A percentile compares a stretch with the other conserved stretches of the same genome.
phyloP scores from a whole-genome alignment of 2,113 vertebrate species.

The Entomyzon cyanotis region DNA sequence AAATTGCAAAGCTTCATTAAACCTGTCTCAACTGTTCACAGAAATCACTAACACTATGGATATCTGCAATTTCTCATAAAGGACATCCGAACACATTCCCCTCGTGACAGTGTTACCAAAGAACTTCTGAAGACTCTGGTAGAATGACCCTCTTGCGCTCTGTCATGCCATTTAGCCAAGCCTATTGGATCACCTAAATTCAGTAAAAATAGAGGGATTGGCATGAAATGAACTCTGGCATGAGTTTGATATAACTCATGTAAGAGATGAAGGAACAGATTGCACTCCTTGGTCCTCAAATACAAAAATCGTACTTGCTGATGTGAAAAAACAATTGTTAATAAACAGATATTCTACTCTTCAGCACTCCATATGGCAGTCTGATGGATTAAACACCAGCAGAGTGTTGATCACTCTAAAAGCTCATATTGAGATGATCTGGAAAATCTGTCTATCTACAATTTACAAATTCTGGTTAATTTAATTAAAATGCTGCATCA shows the following conservation, averaged over 20 bases:
- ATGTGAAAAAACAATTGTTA: constrained; percentile 46
- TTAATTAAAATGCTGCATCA: constrained; percentile 66
- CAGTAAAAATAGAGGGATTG: neutral
- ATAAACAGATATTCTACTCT: constrained; percentile 62
- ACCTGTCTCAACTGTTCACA: neutral
- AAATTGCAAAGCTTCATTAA: neutral
- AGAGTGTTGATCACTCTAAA: constrained; percentile 59
- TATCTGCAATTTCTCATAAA: neutral
- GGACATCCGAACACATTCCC: neutral
- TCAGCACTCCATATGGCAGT: constrained; percentile 58
- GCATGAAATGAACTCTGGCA: neutral
- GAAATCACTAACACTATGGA: neutral
- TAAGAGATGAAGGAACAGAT: constrained; percentile 12
- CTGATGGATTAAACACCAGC: constrained; percentile 64
- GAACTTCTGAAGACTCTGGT: neutral
- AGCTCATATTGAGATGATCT: constrained; percentile 66
- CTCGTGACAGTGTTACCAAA: neutral
- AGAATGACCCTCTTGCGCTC: neutral
- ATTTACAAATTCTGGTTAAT: constrained; percentile 62
- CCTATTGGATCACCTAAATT: neutral
- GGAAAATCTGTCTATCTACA: constrained; percentile 65
- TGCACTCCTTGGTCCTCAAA: neutral
- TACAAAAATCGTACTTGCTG: neutral
- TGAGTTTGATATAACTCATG: neutral
- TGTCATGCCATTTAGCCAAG: neutral